Evolutionary conservation across 2,888 invertebrate species (phyloP), one percentile per base, ranked within the genome.

Genomic region (Urechis unicinctus): DNA sequence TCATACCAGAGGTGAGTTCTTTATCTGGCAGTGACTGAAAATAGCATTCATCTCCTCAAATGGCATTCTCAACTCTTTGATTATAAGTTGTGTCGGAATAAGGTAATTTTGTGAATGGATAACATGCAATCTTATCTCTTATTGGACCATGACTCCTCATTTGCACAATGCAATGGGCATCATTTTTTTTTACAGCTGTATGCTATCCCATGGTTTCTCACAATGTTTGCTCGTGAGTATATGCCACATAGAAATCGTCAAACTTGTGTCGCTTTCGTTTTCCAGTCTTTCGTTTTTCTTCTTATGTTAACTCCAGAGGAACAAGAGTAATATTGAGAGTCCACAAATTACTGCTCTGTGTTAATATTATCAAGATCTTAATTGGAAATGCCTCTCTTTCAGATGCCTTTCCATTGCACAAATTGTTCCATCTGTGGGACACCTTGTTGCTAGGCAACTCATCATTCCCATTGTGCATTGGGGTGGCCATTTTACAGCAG

Each of bases 171-270:
- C n/a, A n/a, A n/a, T n/a, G n/a, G n/a, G n/a, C 42, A 21, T 36
- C 22, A n/a, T 59, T 53, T 21, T 47, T 58, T 45, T 61, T 72
- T 74, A 52, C 71, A 80, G 79, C 82, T 97, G 21, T 98, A 96
- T 79, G 94, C 97, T 24, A 97, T 98, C 77, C 96, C 97, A 0
- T 98, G 97, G 97, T 97, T 96, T 77, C 82, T 97, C 36, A 97
- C 96, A 4, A 94, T 97, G 91, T 97, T 94, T 81, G 94, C 95
- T 56, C 95, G 94, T 95, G 81, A 86, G 88, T 85, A 30, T 46
- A 24, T 9, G 28, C 17, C 6, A 22, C n/a, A 13, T 50, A n/a
- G n/a, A n/a, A n/a, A n/a, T n/a, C n/a, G n/a, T n/a, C n/a, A n/a
- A n/a, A n/a, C n/a, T n/a, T n/a, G n/a, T n/a, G n/a, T n/a, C n/a